Evolutionary conservation across 2,113 vertebrate species (phyloP), one percentile per base, ranked within the genome.

Genomic region (Nyctereutes procyonoides): DNA sequence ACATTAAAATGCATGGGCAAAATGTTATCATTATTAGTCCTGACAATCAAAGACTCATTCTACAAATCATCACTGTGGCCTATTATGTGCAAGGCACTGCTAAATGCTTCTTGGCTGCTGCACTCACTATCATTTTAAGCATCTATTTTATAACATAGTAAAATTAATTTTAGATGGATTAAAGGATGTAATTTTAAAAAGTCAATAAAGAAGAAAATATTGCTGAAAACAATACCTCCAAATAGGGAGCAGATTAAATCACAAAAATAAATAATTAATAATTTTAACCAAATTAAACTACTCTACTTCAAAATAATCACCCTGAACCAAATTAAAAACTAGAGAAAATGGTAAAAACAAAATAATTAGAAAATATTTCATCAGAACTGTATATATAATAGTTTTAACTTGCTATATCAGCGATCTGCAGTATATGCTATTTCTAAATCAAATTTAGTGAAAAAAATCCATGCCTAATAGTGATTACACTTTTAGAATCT

Each of bases 81-180:
- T 55, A 10, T 69, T 38, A 35, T 4, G 8, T 69, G 8, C 13
- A 79, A 87, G 28, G 11, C 90, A 48, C 60, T 89, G 16, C 32
- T 73, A 15, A 58, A 60, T 85, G 12, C 22, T 73, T 69, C 73
- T 92, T 79, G 74, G 73, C 48, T 73, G 35, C 19, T 76, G 28
- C 17, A n/a, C 26, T 56, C n/a, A 48, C 26, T 82, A 12, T 74
- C 9, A 30, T 55, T 86, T 69, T 28, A 55, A 79, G 43, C 51
- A 74, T 86, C 26, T 62, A 73, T 65, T 89, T 92, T 94, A 28
- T 38, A 24, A 51, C 30, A 73, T 22, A 16, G 17, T 71, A 81
- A 91, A 91, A 83, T 56, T 86, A 43, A 73, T 53, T 95, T 94
- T n/a, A 88, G 51, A 80, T 92, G 58, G 58, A 38, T 80, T 94